Evolutionary conservation across 2,888 invertebrate species (phyloP), one percentile per base, ranked within the genome.

Genomic region (Operophtera brumata): DNA sequence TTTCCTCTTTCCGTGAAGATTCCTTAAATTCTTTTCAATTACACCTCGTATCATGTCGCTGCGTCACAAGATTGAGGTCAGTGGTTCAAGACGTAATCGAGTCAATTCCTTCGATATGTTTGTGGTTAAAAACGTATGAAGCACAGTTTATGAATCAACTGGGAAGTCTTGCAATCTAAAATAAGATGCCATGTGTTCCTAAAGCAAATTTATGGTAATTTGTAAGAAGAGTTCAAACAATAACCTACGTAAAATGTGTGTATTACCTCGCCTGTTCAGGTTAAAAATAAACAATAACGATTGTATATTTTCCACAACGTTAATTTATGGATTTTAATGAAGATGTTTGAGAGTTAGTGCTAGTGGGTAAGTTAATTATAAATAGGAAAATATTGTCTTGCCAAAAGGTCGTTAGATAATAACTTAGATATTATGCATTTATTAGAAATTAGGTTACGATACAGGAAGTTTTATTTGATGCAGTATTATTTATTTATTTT

Each of bases 351-450:
- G 35, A n/a, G 35, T 35, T 30, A 30, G 30, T 8, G 20, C 20
- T 37, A 14, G 9, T 37, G 0, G 37, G 13, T 37, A 11, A 10
- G 30, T 30, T 30, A 9, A 30, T 30, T 32, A 25, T 20, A 12
- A 35, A 26, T 42, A 37, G 35, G 9, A 20, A 13, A 44, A 34
- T 30, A 49, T 34, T 45, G 6, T 50, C 50, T 48, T 49, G 48
- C 41, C 41, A 48, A 54, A 14, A 40, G 28, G 14, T 39, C 4
- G 20, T 42, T 53, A 11, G 20, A 20, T 12, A 20, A 35, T 2
- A 28, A 46, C 12, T 6, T 28, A 45, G 25, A 45, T 30, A 7
- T 40, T 47, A 51, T 51, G 60, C 58, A 62, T 62, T 62, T 60
- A 57, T 30, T 58, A 58, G 51, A 34, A 35, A 9, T 45, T 12